Conservation (phyloP, 2,888 invertebrate species). For the Oscheius sp. region DNA sequence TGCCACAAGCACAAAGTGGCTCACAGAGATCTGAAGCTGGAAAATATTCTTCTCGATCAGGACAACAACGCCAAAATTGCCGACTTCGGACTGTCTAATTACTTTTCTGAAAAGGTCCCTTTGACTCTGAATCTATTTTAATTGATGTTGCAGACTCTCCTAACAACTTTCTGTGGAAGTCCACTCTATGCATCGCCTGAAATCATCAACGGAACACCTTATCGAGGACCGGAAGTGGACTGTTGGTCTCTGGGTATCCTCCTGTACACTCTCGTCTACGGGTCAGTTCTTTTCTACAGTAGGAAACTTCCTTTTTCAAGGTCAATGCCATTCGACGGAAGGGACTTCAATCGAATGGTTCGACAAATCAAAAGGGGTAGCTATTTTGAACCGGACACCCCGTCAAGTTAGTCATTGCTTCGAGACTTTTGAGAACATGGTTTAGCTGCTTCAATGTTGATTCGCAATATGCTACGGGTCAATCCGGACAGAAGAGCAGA, state of each 20-base stretch:
- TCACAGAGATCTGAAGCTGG: slow-evolving; percentile 77
- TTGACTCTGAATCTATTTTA: too few relatives aligned
- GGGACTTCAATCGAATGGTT: slow-evolving; percentile 92
- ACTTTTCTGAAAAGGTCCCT: slow-evolving; percentile 77
- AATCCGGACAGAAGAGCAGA: slow-evolving; percentile 89
- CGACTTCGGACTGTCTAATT: slow-evolving; percentile 97
- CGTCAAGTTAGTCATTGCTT: slow-evolving; percentile 78
- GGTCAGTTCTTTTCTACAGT: slow-evolving; percentile 73
- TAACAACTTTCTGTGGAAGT: slow-evolving; percentile 77
- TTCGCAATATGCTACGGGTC: slow-evolving; percentile 92
- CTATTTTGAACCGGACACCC: slow-evolving; percentile 94
- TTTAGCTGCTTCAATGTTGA: slow-evolving; percentile 90
- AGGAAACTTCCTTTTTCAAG: too few relatives aligned
- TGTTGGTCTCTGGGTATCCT: slow-evolving; percentile 92
- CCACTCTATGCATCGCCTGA: slow-evolving; percentile 76
- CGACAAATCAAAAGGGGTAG: slow-evolving; percentile 96
- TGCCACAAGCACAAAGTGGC: slow-evolving; percentile 84
- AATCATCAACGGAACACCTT: slow-evolving; percentile 76
- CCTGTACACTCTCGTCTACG: slow-evolving; percentile 96
- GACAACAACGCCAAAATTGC: slow-evolving; percentile 82
- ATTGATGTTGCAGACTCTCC: slow-evolving; percentile 63
- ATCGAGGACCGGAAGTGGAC: slow-evolving; percentile 91
- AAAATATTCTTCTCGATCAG: slow-evolving; percentile 76
- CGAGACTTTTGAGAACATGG: slow-evolving; percentile 21
- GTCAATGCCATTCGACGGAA: slow-evolving; percentile 98